A percentile compares a stretch with the other conserved stretches of the same genome.
phyloP scores from a whole-genome alignment of 2,797 vertebrate species.

The Pelobates cultripes region DNA sequence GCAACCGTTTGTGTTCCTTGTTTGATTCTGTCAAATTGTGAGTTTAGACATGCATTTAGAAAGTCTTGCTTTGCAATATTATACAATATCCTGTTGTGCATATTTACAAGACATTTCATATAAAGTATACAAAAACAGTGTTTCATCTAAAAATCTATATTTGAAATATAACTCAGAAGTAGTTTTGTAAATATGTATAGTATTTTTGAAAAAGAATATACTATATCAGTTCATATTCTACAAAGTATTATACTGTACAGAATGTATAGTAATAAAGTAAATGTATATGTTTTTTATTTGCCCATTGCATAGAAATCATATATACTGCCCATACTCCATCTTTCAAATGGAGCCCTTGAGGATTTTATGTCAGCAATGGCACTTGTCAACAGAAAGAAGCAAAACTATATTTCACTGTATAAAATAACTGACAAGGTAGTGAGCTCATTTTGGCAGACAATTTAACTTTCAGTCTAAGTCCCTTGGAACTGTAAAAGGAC shows the following conservation, averaged over 20 bases:
- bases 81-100: no score
- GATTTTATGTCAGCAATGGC: constrained; percentile 50
- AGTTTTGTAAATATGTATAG: no score
- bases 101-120: no score
- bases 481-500: constrained; percentile 49
- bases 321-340: constrained; percentile 22
- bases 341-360: constrained; percentile 43
- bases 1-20: no score
- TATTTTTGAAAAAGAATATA: no score
- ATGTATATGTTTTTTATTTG: constrained; percentile 12
- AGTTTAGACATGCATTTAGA: no score
- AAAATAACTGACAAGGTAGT: constrained; percentile 53
- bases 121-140: no score
- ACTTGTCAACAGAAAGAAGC: constrained; percentile 46
- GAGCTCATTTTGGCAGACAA: constrained; percentile 52
- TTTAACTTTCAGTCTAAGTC: constrained; percentile 52
- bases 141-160: no score
- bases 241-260: background rate
- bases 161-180: no score
- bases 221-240: no score
- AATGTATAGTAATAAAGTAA: constrained; percentile 4
- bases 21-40: no score
- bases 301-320: constrained; percentile 18
- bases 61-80: no score
- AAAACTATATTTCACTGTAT: constrained; percentile 50